Percentiles rank a stretch among this genome's conserved stretches.
These are phyloP conservation scores for Asobara japonica DNA, from an alignment of 1,140 invertebrate genomes.

Conservation along the genomic window DNA sequence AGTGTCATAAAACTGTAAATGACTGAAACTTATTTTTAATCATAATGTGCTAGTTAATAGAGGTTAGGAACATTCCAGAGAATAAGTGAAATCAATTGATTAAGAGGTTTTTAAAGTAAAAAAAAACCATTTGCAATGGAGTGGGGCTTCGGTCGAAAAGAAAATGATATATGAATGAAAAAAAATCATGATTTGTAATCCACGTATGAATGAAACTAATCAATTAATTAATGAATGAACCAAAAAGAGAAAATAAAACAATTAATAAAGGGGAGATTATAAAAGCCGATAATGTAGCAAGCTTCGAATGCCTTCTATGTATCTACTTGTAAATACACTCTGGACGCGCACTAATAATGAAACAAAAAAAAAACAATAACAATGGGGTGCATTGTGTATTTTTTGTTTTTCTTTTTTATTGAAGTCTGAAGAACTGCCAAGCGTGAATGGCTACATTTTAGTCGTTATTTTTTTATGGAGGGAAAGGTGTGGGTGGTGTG, in stretches of 20 bases:
- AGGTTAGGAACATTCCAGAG: conserved; percentile 48
- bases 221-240: conserved; percentile 38
- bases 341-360: conserved; percentile 33
- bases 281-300: conserved; percentile 31
- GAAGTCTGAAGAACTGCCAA: neutral
- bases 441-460: neutral
- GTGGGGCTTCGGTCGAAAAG: neutral
- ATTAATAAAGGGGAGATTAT: conserved; percentile 18
- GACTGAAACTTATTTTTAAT: conserved; percentile 56
- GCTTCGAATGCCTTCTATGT: conserved; percentile 46
- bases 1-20: conserved; percentile 45
- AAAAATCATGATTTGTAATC: conserved; percentile 42
- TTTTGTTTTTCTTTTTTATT: neutral
- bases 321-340: conserved; percentile 49
- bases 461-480: conserved; percentile 4
- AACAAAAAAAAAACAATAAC: neutral
- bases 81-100: conserved; percentile 2
- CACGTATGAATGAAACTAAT: conserved; percentile 32
- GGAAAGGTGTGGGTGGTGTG: neutral
- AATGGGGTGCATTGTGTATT: neutral
- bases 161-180: conserved; percentile 34
- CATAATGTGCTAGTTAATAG: conserved; percentile 49
- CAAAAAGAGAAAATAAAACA: too few relatives aligned
- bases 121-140: too few relatives aligned
- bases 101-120: too few relatives aligned